Conservation (phyloP, 2,888 invertebrate genomes). For the Callimorpha dominula region DNA sequence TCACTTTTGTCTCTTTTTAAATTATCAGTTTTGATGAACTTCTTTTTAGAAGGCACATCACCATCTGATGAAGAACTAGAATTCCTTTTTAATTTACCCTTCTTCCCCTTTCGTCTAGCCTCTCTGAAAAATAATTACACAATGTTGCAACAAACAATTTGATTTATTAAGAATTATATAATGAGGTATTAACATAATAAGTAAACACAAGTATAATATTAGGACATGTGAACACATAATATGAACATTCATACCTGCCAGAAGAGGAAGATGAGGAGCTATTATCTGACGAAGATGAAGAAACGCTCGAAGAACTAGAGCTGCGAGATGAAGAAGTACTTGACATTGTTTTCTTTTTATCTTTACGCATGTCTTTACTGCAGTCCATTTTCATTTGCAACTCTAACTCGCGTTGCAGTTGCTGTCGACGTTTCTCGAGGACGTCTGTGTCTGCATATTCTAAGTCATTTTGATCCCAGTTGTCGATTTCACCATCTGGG, state of each 20-base stretch:
- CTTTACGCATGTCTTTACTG: constrained; percentile 89
- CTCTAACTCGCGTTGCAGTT: constrained; percentile 92
- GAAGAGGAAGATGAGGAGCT: constrained; percentile 89
- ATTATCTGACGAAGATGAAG: constrained; percentile 89
- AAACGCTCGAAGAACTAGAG: constrained; percentile 88
- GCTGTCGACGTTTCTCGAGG: constrained; percentile 91
- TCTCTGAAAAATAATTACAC: constrained; percentile 64
- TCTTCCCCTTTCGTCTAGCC: constrained; percentile 82
- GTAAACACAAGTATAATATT: background rate
- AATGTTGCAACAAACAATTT: background rate
- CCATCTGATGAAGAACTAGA: constrained; percentile 89
- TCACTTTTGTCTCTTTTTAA: constrained; percentile 78
- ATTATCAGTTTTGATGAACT: constrained; percentile 78
- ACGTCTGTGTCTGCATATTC: constrained; percentile 94
- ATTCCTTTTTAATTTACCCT: constrained; percentile 86
- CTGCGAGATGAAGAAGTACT: constrained; percentile 90
- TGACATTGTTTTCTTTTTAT: constrained; percentile 89
- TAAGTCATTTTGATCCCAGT: constrained; percentile 92
- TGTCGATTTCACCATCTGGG: constrained; percentile 90
- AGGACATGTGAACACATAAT: background rate
- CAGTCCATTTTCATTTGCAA: constrained; percentile 92
- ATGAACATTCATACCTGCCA: constrained; percentile 66
- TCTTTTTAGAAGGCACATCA: constrained; percentile 85
- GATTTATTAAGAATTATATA: constrained; percentile 8
- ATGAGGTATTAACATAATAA: background rate